phyloP scores from a whole-genome alignment of 2,797 vertebrate species.

The Crax fasciolata region DNA sequence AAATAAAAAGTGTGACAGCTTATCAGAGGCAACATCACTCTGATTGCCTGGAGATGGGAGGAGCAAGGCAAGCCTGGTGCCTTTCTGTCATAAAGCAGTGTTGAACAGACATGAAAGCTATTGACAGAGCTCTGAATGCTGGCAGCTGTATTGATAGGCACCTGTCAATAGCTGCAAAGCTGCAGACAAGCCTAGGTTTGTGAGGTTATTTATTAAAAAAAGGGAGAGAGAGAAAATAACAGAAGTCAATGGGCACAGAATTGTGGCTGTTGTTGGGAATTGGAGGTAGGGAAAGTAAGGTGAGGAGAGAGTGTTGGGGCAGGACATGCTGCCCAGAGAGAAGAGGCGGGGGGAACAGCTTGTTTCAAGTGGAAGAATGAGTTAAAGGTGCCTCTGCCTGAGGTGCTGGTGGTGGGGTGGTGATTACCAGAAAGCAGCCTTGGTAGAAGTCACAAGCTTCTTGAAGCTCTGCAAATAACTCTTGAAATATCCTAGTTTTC shows the following conservation, averaged over 20 bases:
- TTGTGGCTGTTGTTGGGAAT: not conserved
- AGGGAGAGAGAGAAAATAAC: not conserved
- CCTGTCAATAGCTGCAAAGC: conserved; percentile 43
- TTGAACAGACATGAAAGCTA: not conserved
- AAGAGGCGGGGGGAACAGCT: not conserved
- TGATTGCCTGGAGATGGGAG: not conserved
- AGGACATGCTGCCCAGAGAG: not conserved
- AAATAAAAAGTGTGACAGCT: not conserved
- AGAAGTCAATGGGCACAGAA: not conserved
- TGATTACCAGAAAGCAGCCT: not conserved
- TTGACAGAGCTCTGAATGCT: conserved; percentile 28
- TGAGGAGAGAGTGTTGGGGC: not conserved
- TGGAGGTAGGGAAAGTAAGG: not conserved
- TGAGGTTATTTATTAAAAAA: not conserved
- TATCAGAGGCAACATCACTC: not conserved
- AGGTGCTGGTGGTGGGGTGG: not conserved
- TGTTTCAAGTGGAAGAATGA: not conserved
- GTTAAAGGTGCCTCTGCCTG: not conserved
- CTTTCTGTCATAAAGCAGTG: not conserved
- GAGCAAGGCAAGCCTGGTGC: not conserved
- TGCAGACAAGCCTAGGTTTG: not conserved
- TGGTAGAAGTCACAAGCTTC: not conserved
- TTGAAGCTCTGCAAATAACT: not conserved
- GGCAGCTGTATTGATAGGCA: conserved; percentile 7
- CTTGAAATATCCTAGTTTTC: not conserved